phyloP scores from a whole-genome alignment of 1,140 invertebrate species.

The Leptinotarsa defecta region DNA sequence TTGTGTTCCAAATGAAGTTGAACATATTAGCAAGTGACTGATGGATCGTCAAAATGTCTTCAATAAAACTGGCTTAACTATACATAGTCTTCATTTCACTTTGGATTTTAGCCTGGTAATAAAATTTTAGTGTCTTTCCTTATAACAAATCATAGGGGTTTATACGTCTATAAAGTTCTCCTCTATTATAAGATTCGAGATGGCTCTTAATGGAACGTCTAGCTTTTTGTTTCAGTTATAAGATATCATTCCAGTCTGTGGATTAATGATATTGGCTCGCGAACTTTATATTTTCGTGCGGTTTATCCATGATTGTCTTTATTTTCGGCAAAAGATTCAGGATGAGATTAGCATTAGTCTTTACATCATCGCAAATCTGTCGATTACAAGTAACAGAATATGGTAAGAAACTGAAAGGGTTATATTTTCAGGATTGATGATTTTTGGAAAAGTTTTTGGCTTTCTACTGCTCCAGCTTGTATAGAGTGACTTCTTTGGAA shows the following conservation, averaged over 20 bases:
- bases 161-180: slow-evolving; percentile 13
- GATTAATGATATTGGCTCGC: neutral
- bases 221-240: neutral
- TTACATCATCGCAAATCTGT: too few relatives aligned
- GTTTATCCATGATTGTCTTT: neutral
- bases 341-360: neutral
- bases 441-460: too few relatives aligned
- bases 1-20: neutral
- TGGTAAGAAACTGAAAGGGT: too few relatives aligned
- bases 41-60: neutral
- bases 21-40: neutral
- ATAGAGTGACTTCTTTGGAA: too few relatives aligned
- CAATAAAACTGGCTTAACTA: neutral
- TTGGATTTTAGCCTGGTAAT: neutral
- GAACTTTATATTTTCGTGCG: neutral
- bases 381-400: too few relatives aligned
- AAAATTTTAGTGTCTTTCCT: slow-evolving; percentile 9
- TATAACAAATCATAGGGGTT: slow-evolving; percentile 17
- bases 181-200: neutral
- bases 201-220: neutral
- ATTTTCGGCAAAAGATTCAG: neutral
- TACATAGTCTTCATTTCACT: neutral
- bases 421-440: too few relatives aligned
- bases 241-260: neutral
- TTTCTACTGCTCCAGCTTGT: too few relatives aligned